Base-by-base conservation (phyloP, 2,888 invertebrate genomes). In the Punctoribates punctum region DNA sequence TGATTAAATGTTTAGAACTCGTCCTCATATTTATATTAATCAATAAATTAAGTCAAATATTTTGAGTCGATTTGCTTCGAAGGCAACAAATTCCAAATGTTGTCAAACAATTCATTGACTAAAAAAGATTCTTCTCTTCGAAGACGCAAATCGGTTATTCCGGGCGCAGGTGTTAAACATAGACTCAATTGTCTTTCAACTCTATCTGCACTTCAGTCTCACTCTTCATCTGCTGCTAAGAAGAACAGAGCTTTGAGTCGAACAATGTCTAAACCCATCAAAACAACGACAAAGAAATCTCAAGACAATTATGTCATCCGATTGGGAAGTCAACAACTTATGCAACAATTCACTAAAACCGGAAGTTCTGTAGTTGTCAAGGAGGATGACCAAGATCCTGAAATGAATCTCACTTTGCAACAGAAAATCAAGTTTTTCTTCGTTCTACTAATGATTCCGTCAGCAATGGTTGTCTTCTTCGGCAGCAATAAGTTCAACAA, bases 391-490 rank as follows among this genome's bases (percentile, higher is more conserved):
- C 25, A 73, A 15, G 73, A 73, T 23, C 8, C 46, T 13, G 73
- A 73, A 5, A 2, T n/a, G 1, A 46, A 73, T 3, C 3, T 73
- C 0, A 73, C 73, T 20, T 27, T 65, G 5, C 74, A 74, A 25
- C 57, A 74, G 20, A 51, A 57, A 27, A 51, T 57, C 25, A 74
- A 54, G 60, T 3, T 74, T 57, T 29, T 48, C 27, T 74, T 74
- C 27, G 27, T 54, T 20, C 27, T 74, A 11, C 74, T 74, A 13
- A 74, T 74, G 74, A 60, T 74, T 74, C 74, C 74, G 0, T 74
- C 74, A 34, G 42, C 54, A n/a, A 57, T 74, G 25, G 5, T 29
- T 54, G 27, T 74, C 15, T 38, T 57, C 17, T 57, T 23, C 29
- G 23, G 60, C 23, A 54, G 11, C 23, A 25, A 57, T 25, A 74